Percentiles rank a stretch among this genome's conserved stretches.
Conservation (phyloP, 2,888 invertebrate genomes). For the Chymomyza fuscimana region DNA sequence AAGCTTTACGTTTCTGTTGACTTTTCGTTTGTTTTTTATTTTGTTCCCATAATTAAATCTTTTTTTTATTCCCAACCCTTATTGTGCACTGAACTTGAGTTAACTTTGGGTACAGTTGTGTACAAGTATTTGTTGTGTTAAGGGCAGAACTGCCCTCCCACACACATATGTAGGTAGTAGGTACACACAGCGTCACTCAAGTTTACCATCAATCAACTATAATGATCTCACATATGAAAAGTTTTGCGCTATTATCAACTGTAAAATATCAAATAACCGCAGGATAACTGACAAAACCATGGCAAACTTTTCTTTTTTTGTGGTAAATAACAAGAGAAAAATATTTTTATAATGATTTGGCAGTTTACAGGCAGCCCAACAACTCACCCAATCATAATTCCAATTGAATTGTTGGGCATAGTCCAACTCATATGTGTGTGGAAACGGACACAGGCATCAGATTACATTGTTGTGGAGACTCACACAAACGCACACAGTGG, state of each 20-base stretch:
- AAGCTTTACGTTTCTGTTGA: slow-evolving; percentile 48
- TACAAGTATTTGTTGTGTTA: neutral
- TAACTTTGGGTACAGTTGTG: slow-evolving; percentile 49
- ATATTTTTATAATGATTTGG: slow-evolving; percentile 66
- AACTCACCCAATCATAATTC: slow-evolving; percentile 35
- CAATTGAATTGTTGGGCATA: slow-evolving; percentile 14
- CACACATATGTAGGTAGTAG: slow-evolving; percentile 11
- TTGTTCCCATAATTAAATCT: slow-evolving; percentile 73
- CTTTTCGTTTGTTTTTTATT: slow-evolving; percentile 47
- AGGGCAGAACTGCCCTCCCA: neutral
- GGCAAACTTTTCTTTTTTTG: slow-evolving; percentile 43
- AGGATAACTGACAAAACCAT: slow-evolving; percentile 70
- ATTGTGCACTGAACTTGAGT: slow-evolving; percentile 5
- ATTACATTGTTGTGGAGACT: slow-evolving; percentile 72
- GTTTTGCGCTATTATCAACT: slow-evolving; percentile 70
- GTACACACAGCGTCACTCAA: slow-evolving; percentile 37
- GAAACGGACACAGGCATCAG: slow-evolving; percentile 72
- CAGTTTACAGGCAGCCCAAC: slow-evolving; percentile 43
- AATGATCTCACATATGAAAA: slow-evolving; percentile 66
- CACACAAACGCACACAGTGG: slow-evolving; percentile 17
- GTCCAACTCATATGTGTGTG: slow-evolving; percentile 36
- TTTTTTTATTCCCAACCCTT: slow-evolving; percentile 51
- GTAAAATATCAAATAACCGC: slow-evolving; percentile 76
- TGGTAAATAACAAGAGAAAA: slow-evolving; percentile 38
- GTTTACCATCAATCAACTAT: slow-evolving; percentile 64